Evolutionary conservation across 2,113 vertebrate species (phyloP), one percentile per base, ranked within the genome.

Genomic region (Scomber scombrus): DNA sequence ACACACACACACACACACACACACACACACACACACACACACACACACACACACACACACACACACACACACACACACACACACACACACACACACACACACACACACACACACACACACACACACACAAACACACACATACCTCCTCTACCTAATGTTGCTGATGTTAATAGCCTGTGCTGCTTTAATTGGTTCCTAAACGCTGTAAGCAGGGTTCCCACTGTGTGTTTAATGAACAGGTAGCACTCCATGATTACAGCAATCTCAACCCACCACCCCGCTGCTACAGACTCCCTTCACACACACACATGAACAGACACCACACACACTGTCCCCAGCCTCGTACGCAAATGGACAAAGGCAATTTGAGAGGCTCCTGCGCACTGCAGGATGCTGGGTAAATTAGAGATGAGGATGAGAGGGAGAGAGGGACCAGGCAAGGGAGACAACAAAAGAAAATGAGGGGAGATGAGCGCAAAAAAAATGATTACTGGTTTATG

Each of bases 181-280:
- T 95, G 96, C 96, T 97, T 95, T 99, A 99, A 99, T 99, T 99
- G 98, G 97, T 95, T 96, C 95, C 96, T 97, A 98, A 98, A 93
- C 55, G 90, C 96, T 96, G 97, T 96, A 95, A 98, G 96, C 96
- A 96, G 97, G 94, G 95, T 96, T 96, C 96, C 96, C 94, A 96
- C 97, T 97, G 97, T 96, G 98, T 96, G 96, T 96, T 98, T 97
- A 99, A 99, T 99, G 97, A 99, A 97, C 96, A 97, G 97, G 97
- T 99, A 98, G 96, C 97, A 95, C 97, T 97, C 78, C 86, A 96
- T 99, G 98, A 99, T 99, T 99, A 98, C 96, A 97, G 98, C 97
- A 99, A 99, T 99, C 98, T 98, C 91, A 91, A 85, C 82, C 88
- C 96, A 95, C 97, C 96, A 95, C 96, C 96, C 96, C 91, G 80